A percentile compares a stretch with the other conserved stretches of the same genome.
Conservation (phyloP, 2,797 vertebrate genomes). For the Spea hammondii region DNA sequence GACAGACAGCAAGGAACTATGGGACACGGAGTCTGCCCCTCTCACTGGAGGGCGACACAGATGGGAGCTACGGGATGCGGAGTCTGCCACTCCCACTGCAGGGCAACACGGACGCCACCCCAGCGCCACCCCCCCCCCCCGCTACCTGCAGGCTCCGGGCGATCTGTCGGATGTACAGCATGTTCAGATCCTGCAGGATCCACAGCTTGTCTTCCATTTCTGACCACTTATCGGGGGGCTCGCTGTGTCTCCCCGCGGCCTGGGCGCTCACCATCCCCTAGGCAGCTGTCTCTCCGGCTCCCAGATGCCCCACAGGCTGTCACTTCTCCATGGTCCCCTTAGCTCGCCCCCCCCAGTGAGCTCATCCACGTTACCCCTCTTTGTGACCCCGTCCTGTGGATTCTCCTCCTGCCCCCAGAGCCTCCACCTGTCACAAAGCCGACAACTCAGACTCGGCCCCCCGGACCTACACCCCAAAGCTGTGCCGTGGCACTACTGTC, state of each 20-base stretch:
- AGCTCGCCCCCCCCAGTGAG: neutral
- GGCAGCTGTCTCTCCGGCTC: no score
- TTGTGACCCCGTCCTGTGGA: neutral
- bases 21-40: neutral
- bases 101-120: neutral
- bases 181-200: slow-evolving; percentile 93
- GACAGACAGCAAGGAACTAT: neutral
- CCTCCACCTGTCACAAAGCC: neutral
- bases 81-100: neutral
- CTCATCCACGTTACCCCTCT: neutral
- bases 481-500: neutral
- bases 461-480: neutral
- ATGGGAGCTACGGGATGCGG: neutral
- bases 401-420: slow-evolving; percentile 8
- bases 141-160: slow-evolving; percentile 90
- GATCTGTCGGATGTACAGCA: slow-evolving; percentile 97
- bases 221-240: slow-evolving; percentile 61
- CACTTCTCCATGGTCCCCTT: neutral
- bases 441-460: neutral
- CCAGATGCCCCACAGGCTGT: neutral
- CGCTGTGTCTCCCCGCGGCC: slow-evolving; percentile 44
- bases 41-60: neutral
- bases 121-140: neutral
- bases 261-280: slow-evolving; percentile 9
- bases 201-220: slow-evolving; percentile 89